Base-by-base conservation (phyloP, 2,113 vertebrate genomes). In the Crypturellus undulatus region DNA sequence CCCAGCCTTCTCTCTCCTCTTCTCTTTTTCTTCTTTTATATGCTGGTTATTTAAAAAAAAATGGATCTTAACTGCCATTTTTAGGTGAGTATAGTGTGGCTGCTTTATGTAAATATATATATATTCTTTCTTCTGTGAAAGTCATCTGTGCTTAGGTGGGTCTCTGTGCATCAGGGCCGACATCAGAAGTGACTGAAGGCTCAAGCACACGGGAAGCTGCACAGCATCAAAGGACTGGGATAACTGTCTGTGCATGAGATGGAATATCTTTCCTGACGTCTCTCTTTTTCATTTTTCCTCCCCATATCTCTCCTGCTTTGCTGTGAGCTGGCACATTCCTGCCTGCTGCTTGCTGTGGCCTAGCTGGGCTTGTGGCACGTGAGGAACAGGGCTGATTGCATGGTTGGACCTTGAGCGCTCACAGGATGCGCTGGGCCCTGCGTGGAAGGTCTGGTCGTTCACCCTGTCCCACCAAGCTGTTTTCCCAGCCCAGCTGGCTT, bases 11-110 rank as follows among this genome's bases (percentile, higher is more conserved):
- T 9, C 49, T 21, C 49, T 14, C 71, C 28, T n/a, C 47, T 25
- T 69, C 54, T 77, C 47, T 79, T 82, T 79, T 51, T 28, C 69
- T 76, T 79, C 67, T 75, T 80, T 80, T 86, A 32, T 88, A 24
- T n/a, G 25, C 32, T 67, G 19, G 34, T 54, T 40, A 69, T 58
- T 79, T 38, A 38, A 38, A 40, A 1, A 1, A 87, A 93, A 64
- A n/a, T 12, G 60, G 42, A 21, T 7, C 84, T 93, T 83, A 49
- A 36, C 28, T 97, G 64, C 56, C 18, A 1, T 36, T 89, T 84
- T 76, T 40, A 32, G 58, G 45, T 21, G 47, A 69, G 40, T 42
- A 54, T 28, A 75, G 72, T 34, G 47, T 71, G 60, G 34, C 24
- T 75, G 76, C 42, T 91, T 67, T 70, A 52, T 49, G 25, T 28